phyloP scores from a whole-genome alignment of 2,888 invertebrate species.

The Branchellion lobata region DNA sequence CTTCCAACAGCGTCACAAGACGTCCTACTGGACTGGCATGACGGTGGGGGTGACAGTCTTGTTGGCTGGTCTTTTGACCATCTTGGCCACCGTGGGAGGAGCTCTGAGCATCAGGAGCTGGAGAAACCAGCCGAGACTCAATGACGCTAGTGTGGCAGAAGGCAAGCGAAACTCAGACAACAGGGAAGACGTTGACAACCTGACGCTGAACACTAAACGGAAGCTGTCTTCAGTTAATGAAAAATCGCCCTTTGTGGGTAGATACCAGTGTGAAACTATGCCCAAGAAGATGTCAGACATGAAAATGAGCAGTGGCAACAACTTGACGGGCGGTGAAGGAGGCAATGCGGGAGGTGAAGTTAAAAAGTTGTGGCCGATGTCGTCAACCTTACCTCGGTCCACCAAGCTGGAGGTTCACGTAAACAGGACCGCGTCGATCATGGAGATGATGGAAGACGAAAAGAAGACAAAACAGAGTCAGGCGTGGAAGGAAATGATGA shows the following conservation, averaged over 20 bases:
- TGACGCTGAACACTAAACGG: slow-evolving; percentile 41
- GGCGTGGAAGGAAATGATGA: slow-evolving; percentile 45
- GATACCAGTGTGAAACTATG: slow-evolving; percentile 28
- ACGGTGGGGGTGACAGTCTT: slow-evolving; percentile 34
- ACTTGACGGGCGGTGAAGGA: neutral
- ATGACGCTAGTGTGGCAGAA: neutral
- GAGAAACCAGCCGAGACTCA: neutral
- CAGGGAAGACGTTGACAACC: slow-evolving; percentile 40
- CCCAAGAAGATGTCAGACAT: neutral
- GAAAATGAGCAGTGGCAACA: neutral
- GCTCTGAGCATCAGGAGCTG: slow-evolving; percentile 32
- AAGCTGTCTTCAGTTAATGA: slow-evolving; percentile 27
- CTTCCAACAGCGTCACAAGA: neutral
- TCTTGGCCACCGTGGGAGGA: slow-evolving; percentile 33
- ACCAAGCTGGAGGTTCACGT: slow-evolving; percentile 31
- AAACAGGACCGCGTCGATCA: slow-evolving; percentile 34
- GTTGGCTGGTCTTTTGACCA: slow-evolving; percentile 37
- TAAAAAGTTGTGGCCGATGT: slow-evolving; percentile 8
- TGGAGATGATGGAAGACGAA: slow-evolving; percentile 39
- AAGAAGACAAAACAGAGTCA: slow-evolving; percentile 42
- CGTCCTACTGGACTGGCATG: slow-evolving; percentile 36
- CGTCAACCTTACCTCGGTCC: slow-evolving; percentile 32
- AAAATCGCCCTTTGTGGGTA: slow-evolving; percentile 26
- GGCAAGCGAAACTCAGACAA: slow-evolving; percentile 2
- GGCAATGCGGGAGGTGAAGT: neutral